These are phyloP conservation scores for Turnix velox DNA, from an alignment of 2,113 vertebrate species.

Conservation along the genomic window DNA sequence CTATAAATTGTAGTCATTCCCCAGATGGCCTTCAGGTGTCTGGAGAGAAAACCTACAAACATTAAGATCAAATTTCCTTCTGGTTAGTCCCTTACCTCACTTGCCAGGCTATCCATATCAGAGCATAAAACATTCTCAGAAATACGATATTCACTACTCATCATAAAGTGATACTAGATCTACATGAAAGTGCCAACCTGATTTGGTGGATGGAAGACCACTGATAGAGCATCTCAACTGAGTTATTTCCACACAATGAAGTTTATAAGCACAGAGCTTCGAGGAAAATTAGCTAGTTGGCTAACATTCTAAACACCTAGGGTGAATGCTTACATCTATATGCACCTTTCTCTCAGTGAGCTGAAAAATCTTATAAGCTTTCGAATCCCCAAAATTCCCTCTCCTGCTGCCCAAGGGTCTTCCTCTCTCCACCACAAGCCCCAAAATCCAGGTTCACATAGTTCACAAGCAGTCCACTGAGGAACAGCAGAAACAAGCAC, in stretches of 20 bases:
- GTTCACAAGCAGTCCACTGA: neutral
- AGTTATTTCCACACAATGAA: neutral
- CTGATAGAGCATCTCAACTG: neutral
- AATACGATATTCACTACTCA: neutral
- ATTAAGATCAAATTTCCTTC: neutral
- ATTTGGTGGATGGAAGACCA: neutral
- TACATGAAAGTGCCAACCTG: neutral
- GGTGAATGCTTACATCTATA: neutral
- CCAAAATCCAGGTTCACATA: neutral
- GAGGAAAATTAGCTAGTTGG: neutral
- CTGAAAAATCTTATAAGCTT: neutral
- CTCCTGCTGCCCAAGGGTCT: neutral
- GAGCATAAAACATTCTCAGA: neutral
- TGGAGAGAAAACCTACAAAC: neutral
- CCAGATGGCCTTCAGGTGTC: neutral
- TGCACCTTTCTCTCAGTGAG: neutral
- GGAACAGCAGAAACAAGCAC: neutral
- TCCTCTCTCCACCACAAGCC: neutral
- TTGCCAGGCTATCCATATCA: neutral
- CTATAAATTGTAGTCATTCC: neutral
- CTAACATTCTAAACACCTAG: neutral
- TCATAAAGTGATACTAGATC: neutral
- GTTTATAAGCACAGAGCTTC: neutral
- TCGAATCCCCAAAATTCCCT: neutral
- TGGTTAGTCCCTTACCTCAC: neutral